phyloP scores from a whole-genome alignment of 2,888 invertebrate genomes.

The Epinotia ramella region DNA sequence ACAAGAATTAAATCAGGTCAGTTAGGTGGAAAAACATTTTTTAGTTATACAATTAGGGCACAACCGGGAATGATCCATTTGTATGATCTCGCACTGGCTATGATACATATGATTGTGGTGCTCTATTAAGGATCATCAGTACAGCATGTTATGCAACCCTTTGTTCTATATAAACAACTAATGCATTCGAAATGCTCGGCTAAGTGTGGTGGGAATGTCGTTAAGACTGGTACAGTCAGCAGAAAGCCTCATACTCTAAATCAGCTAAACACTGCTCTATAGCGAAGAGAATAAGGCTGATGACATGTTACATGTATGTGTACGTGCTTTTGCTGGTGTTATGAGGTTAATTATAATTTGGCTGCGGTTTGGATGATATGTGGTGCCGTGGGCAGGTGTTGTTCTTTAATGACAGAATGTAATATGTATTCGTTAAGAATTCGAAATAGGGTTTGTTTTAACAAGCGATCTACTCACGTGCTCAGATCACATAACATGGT shows the following conservation, averaged over 20 bases:
- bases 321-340: background rate
- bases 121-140: constrained; percentile 50
- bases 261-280: background rate
- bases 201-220: constrained; percentile 40
- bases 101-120: constrained; percentile 43
- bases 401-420: constrained; percentile 14
- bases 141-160: constrained; percentile 48
- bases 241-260: background rate
- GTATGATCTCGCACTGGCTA: constrained; percentile 1
- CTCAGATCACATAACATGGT: too few species aligned
- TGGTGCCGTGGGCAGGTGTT: constrained; percentile 8
- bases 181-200: constrained; percentile 40
- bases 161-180: constrained; percentile 48
- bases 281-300: background rate
- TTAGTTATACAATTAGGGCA: too few species aligned
- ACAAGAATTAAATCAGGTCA: too few species aligned
- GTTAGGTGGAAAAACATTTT: too few species aligned
- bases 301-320: background rate
- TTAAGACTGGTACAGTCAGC: constrained; percentile 16
- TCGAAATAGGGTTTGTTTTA: background rate
- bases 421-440: background rate
- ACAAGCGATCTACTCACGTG: background rate
- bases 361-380: constrained; percentile 23
- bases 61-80: background rate
- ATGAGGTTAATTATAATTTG: constrained; percentile 27